Conservation (phyloP, 2,888 invertebrate genomes). For the Dasypolia templi region DNA sequence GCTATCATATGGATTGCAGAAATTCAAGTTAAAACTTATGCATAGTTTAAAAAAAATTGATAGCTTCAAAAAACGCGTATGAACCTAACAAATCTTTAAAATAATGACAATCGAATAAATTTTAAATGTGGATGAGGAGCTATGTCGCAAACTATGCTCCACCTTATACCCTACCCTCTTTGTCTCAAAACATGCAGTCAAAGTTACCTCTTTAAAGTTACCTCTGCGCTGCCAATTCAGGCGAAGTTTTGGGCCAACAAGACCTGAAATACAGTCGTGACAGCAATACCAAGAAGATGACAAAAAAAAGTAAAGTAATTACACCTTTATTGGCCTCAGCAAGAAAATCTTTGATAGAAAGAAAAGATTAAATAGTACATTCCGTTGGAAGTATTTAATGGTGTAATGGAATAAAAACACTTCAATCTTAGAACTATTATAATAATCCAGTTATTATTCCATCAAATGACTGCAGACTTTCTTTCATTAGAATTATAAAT, state of each 20-base stretch:
- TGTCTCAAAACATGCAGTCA: neutral
- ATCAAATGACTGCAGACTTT: constrained; percentile 48
- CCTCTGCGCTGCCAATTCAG: neutral
- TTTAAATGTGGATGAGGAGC: neutral
- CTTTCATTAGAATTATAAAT: constrained; percentile 47
- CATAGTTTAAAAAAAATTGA: neutral
- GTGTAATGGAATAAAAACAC: constrained; percentile 30
- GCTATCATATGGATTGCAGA: neutral
- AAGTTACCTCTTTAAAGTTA: neutral
- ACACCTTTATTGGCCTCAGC: constrained; percentile 27
- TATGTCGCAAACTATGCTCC: neutral
- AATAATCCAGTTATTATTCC: constrained; percentile 42
- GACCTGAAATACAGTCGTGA: neutral
- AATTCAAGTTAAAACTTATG: neutral
- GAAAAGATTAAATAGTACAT: constrained; percentile 19
- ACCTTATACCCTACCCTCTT: neutral
- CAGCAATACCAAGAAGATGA: too few relatives aligned
- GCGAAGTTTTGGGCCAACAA: neutral
- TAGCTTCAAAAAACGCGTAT: neutral
- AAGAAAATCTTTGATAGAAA: constrained; percentile 10
- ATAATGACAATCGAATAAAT: neutral
- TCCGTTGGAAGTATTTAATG: constrained; percentile 38
- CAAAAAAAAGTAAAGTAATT: constrained; percentile 4
- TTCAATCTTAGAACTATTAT: constrained; percentile 34
- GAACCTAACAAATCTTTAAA: neutral